phyloP scores from a whole-genome alignment of 2,113 vertebrate genomes.

The Plestiodon gilberti region DNA sequence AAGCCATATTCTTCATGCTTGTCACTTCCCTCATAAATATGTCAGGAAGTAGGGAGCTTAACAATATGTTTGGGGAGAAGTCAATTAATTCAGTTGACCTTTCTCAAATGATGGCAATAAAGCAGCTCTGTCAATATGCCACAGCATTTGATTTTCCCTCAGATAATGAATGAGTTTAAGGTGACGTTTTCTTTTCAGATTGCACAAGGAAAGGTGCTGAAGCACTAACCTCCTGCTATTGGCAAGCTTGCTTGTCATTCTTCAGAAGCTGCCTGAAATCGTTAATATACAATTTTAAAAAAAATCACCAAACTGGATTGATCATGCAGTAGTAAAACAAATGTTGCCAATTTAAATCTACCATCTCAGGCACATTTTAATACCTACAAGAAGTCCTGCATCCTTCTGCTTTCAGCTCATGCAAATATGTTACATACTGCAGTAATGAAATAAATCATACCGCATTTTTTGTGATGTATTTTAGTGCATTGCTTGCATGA shows the following conservation, averaged over 20 bases:
- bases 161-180: constrained; percentile 74
- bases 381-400: constrained; percentile 34
- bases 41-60: constrained; percentile 61
- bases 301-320: constrained; percentile 54
- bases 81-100: constrained; percentile 79
- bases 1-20: constrained; percentile 57
- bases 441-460: constrained; percentile 51
- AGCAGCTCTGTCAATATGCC: constrained; percentile 70
- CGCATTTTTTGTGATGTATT: constrained; percentile 50
- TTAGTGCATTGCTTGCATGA: constrained; percentile 48
- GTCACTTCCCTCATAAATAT: constrained; percentile 62
- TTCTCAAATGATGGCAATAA: constrained; percentile 74
- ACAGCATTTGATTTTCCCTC: constrained; percentile 65
- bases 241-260: constrained; percentile 62
- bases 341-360: constrained; percentile 26
- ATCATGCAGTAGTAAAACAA: constrained; percentile 39
- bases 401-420: constrained; percentile 37
- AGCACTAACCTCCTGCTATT: constrained; percentile 69
- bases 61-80: constrained; percentile 67
- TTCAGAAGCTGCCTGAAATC: constrained; percentile 55
- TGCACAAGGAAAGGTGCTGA: constrained; percentile 72
- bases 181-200: constrained; percentile 66
- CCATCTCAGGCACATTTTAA: constrained; percentile 33
- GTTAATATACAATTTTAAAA: constrained; percentile 2
- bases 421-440: constrained; percentile 38